A percentile compares a stretch with the other conserved stretches of the same genome.
phyloP scores from a whole-genome alignment of 2,113 vertebrate genomes.

The Melanostigma gelatinosum region DNA sequence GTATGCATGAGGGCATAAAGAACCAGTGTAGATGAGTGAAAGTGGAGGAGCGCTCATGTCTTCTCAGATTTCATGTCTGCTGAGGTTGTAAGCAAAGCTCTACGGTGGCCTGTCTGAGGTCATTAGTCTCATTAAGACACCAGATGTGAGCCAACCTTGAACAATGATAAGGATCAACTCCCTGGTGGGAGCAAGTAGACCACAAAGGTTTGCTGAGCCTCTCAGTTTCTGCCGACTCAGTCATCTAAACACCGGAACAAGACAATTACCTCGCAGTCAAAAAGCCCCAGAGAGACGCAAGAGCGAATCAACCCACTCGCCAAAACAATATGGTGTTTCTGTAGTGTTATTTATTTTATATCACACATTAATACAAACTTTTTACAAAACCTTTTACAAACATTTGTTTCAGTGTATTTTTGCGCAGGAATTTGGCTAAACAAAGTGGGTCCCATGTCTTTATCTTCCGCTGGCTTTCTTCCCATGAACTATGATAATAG shows the following conservation, averaged over 20 bases:
- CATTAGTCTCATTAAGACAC: constrained; percentile 69
- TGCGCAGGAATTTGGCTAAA: constrained; percentile 43
- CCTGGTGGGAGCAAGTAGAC: constrained; percentile 58
- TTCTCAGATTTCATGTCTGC: constrained; percentile 29
- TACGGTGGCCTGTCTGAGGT: constrained; percentile 43
- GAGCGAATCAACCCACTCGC: constrained; percentile 57
- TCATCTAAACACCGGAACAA: constrained; percentile 68
- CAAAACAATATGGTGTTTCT: constrained; percentile 55
- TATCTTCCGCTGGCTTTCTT: constrained; percentile 49
- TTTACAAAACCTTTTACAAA: constrained; percentile 9
- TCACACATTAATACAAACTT: constrained; percentile 10
- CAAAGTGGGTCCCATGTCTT: constrained; percentile 13
- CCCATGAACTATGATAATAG: constrained; percentile 66
- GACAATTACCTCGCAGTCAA: constrained; percentile 54
- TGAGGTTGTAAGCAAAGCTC: constrained; percentile 45
- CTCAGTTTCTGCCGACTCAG: constrained; percentile 52
- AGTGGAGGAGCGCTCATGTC: constrained; percentile 18
- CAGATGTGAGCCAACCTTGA: constrained; percentile 70
- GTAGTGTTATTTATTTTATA: constrained; percentile 16
- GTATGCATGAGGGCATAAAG: constrained; percentile 20
- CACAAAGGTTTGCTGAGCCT: constrained; percentile 60
- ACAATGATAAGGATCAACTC: constrained; percentile 73
- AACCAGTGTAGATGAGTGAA: constrained; percentile 9
- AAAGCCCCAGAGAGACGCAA: constrained; percentile 43
- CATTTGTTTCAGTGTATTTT: constrained; percentile 36